Percentiles rank a stretch among this genome's conserved stretches.
Conservation (phyloP, 2,888 invertebrate genomes). For the Ormyrus nitidulus region DNA sequence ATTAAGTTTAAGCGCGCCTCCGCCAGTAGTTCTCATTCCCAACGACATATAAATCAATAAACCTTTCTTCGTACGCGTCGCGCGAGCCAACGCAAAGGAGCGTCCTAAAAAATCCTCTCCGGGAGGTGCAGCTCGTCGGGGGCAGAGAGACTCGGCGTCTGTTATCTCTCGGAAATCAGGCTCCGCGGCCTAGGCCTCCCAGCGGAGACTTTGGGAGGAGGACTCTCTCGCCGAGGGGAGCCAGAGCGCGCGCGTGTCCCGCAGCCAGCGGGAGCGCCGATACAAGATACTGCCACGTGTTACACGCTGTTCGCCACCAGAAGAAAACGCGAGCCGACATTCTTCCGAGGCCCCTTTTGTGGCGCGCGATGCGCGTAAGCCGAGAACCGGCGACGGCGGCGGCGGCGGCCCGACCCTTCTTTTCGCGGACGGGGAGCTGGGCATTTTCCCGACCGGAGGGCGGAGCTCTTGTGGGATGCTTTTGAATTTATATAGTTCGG, state of each 20-base stretch:
- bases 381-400: background rate
- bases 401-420: background rate
- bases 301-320: slow-evolving; percentile 75
- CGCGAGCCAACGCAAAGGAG: background rate
- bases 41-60: too few relatives aligned
- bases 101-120: slow-evolving; percentile 2
- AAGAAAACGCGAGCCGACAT: slow-evolving; percentile 68
- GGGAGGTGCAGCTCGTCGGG: background rate
- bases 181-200: too few relatives aligned
- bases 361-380: too few relatives aligned
- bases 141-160: too few relatives aligned
- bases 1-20: too few relatives aligned
- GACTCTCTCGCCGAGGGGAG: slow-evolving; percentile 21
- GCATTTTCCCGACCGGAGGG: slow-evolving; percentile 30
- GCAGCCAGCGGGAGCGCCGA: slow-evolving; percentile 72
- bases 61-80: too few relatives aligned
- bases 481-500: too few relatives aligned
- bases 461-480: too few relatives aligned
- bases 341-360: slow-evolving; percentile 53
- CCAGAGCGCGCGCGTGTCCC: slow-evolving; percentile 62
- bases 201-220: slow-evolving; percentile 30
- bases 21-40: too few relatives aligned
- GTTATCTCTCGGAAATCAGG: too few relatives aligned
- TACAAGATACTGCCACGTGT: slow-evolving; percentile 76
- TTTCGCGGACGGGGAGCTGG: background rate